These are phyloP conservation scores for Cynoglossus semilaevis DNA, from an alignment of 2,113 vertebrate genomes.

Conservation along the genomic window DNA sequence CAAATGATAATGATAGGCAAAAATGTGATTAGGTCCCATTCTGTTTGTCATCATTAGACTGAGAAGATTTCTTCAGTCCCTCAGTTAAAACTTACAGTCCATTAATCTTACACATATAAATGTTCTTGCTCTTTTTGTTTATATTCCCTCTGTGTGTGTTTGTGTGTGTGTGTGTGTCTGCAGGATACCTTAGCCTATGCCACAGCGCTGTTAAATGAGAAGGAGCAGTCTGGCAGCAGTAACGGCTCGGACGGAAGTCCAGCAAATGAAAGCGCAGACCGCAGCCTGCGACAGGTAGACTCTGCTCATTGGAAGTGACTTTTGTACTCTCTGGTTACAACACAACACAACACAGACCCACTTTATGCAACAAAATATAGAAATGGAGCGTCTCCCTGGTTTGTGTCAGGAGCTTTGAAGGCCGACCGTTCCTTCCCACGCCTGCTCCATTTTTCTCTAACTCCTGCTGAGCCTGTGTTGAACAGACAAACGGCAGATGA, in stretches of 20 bases:
- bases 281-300: slow-evolving; percentile 87
- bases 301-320: background rate
- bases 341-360: slow-evolving; percentile 2
- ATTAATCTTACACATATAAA: background rate
- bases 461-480: slow-evolving; percentile 30
- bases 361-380: slow-evolving; percentile 16
- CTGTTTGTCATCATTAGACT: too few relatives aligned
- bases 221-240: slow-evolving; percentile 97
- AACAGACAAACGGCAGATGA: slow-evolving; percentile 18
- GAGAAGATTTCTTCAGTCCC: too few relatives aligned
- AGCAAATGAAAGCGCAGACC: slow-evolving; percentile 90
- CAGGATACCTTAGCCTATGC: slow-evolving; percentile 96
- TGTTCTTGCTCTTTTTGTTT: background rate
- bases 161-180: slow-evolving; percentile 32
- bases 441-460: slow-evolving; percentile 32
- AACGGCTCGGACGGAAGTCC: slow-evolving; percentile 97
- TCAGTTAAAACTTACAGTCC: too few relatives aligned
- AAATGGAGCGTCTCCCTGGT: slow-evolving; percentile 30
- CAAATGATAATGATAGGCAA: too few relatives aligned
- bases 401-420: slow-evolving; percentile 35
- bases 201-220: slow-evolving; percentile 95
- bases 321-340: too few relatives aligned
- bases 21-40: too few relatives aligned
- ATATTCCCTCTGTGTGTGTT: background rate
- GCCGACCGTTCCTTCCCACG: slow-evolving; percentile 41